Conservation (phyloP, 2,113 vertebrate genomes). For the Rallus limicola region DNA sequence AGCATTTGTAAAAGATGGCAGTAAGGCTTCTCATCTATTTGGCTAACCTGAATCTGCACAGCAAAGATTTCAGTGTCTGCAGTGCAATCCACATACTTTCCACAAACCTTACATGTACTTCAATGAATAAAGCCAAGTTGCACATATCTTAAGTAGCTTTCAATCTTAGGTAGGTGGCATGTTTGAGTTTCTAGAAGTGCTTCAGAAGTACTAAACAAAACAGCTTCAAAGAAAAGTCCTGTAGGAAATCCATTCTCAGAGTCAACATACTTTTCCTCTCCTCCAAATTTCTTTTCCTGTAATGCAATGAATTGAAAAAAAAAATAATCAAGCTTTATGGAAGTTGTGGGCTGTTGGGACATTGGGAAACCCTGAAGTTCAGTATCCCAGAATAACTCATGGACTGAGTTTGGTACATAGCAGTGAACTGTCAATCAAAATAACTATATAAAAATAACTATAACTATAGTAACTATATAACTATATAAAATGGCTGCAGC, state of each 20-base stretch:
- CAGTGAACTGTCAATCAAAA: neutral
- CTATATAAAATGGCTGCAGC: neutral
- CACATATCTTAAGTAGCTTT: neutral
- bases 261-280: neutral
- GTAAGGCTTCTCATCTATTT: neutral
- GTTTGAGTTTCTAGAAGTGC: neutral
- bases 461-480: too few relatives aligned
- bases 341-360: neutral
- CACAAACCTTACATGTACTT: neutral
- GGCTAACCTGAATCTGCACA: neutral
- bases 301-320: neutral
- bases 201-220: neutral
- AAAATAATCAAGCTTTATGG: neutral
- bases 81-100: neutral
- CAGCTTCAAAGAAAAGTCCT: neutral
- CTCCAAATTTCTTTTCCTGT: neutral
- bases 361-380: neutral
- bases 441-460: neutral
- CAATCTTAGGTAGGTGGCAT: neutral
- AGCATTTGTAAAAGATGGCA: neutral
- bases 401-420: neutral
- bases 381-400: neutral
- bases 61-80: neutral
- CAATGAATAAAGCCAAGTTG: constrained; percentile 9
- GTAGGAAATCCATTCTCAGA: neutral